Base-by-base conservation (phyloP, 2,113 vertebrate genomes). In the Heptranchias perlo region DNA sequence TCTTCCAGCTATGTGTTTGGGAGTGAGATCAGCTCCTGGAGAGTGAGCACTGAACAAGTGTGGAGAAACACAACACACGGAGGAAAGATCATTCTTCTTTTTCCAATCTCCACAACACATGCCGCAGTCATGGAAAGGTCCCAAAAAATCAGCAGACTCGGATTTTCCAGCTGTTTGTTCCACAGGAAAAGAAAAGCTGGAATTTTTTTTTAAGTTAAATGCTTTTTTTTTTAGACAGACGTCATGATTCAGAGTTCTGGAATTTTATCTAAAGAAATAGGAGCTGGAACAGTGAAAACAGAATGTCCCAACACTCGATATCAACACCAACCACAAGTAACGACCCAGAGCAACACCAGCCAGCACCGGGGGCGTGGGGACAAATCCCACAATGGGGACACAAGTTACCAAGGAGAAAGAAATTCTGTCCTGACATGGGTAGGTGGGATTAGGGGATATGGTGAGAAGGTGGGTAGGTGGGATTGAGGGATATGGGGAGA, bases 231-330 rank as follows among this genome's bases (percentile, higher is more conserved):
- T 39, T 11, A 47, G 64, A 64, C 94, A 21, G 21, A 35, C 49
- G 64, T 44, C 69, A 47, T 95, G 69, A 95, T 47, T 95, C 64
- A 95, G 25, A 95, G 69, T 47, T 95, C 39, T 95, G 87, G 94
- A 69, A 95, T 67, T 69, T 67, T 69, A 76, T 69, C 64, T 3
- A 54, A 76, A 31, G 94, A 95, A 52, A 64, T 67, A 65, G 35
- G 64, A 49, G 94, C 61, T 44, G 62, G 62, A 47, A 47, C 64
- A 67, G 4, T 31, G 49, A 52, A 69, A 95, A 69, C 64, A 49
- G 31, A 69, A 95, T 4, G 69, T 95, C 8, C 62, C 52, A 91
- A 11, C 49, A 14, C 28, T 11, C 13, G 31, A 52, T 54, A 54
- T 91, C 86, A 52, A 52, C 25, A 31, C 8, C 2, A 89, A 54